phyloP scores from a whole-genome alignment of 2,797 vertebrate species.

The Xiphorhynchus erythropygius region DNA sequence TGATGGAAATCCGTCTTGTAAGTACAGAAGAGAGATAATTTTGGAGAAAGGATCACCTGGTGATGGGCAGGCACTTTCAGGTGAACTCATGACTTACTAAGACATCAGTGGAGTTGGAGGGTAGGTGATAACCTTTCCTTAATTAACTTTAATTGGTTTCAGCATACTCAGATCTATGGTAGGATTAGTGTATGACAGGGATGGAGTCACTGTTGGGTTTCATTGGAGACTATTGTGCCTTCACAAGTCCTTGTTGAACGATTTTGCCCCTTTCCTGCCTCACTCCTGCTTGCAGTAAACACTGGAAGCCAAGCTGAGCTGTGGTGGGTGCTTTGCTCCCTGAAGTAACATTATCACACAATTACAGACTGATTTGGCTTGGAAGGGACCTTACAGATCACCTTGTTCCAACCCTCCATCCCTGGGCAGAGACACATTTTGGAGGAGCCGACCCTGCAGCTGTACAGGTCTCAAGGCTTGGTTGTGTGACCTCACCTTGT shows the following conservation, averaged over 20 bases:
- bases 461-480: background rate
- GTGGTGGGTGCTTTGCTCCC: background rate
- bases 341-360: background rate
- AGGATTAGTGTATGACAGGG: rapidly evolving
- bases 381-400: background rate
- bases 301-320: background rate
- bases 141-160: background rate
- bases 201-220: background rate
- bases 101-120: background rate
- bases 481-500: background rate
- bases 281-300: rapidly evolving
- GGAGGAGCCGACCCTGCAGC: rapidly evolving
- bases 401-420: background rate
- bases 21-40: background rate
- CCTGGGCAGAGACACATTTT: background rate
- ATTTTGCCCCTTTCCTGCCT: background rate
- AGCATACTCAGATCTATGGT: rapidly evolving
- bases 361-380: background rate
- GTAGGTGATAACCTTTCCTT: background rate
- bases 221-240: background rate
- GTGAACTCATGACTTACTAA: background rate
- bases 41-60: background rate
- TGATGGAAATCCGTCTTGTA: rapidly evolving
- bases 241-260: background rate
- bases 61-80: background rate